Conservation (phyloP, 2,888 invertebrate species). For the Drosophila mimetica region DNA sequence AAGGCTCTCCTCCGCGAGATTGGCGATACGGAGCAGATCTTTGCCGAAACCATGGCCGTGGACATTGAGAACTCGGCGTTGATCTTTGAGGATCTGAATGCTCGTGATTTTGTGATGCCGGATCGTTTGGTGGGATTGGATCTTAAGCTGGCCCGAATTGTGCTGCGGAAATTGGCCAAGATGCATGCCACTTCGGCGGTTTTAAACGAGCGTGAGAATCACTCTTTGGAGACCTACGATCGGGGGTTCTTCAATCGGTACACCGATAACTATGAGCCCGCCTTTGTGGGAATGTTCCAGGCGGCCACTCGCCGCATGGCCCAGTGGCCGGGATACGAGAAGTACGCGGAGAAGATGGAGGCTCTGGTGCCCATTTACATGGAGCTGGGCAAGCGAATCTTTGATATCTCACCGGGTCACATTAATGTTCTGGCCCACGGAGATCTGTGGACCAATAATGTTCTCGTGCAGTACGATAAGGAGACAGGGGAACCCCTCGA, state of each 20-base stretch:
- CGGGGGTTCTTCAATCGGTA: slow-evolving; percentile 83
- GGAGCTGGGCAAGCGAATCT: slow-evolving; percentile 80
- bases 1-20: slow-evolving; percentile 74
- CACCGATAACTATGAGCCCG: slow-evolving; percentile 78
- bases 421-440: slow-evolving; percentile 83
- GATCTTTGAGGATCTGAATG: slow-evolving; percentile 82
- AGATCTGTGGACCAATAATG: slow-evolving; percentile 84
- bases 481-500: slow-evolving; percentile 71
- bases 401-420: slow-evolving; percentile 68
- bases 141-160: slow-evolving; percentile 82
- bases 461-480: slow-evolving; percentile 80
- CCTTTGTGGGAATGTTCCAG: slow-evolving; percentile 76
- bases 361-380: slow-evolving; percentile 73
- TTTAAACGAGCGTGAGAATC: slow-evolving; percentile 82
- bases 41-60: slow-evolving; percentile 80
- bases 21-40: slow-evolving; percentile 76
- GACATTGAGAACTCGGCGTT: slow-evolving; percentile 79
- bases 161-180: slow-evolving; percentile 84
- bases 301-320: slow-evolving; percentile 75
- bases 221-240: slow-evolving; percentile 75
- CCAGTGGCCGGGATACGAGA: slow-evolving; percentile 76
- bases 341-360: slow-evolving; percentile 75
- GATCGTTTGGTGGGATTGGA: slow-evolving; percentile 83
- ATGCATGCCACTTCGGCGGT: slow-evolving; percentile 86
- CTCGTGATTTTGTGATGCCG: slow-evolving; percentile 75